Conservation (phyloP, 2,888 invertebrate genomes). For the Monoplex corrugatus region DNA sequence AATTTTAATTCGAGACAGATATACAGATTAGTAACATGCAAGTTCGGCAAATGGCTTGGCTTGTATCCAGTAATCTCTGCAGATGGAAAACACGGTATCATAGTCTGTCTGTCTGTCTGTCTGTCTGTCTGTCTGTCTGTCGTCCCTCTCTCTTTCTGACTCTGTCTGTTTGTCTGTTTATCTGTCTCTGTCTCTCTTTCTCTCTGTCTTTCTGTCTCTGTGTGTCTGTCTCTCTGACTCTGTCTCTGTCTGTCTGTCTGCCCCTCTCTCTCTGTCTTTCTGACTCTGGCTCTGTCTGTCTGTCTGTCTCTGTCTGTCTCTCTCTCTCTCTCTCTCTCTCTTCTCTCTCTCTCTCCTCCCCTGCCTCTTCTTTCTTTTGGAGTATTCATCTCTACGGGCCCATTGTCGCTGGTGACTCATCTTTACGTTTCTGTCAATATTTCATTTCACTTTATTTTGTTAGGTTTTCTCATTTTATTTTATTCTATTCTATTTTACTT, state of each 20-base stretch:
- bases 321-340: slow-evolving; percentile 6
- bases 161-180: neutral
- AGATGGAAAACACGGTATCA: neutral
- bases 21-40: too few species aligned
- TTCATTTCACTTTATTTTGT: too few species aligned
- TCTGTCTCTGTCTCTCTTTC: neutral
- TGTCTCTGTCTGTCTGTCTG: neutral
- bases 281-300: neutral
- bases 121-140: too few species aligned
- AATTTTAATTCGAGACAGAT: too few species aligned
- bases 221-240: neutral
- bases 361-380: neutral
- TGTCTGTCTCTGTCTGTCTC: neutral
- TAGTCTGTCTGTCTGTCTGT: too few species aligned
- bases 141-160: neutral
- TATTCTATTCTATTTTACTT: too few species aligned
- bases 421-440: too few species aligned
- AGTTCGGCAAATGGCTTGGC: too few species aligned
- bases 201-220: neutral
- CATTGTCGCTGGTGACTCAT: too few species aligned
- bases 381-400: too few species aligned
- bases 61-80: too few species aligned
- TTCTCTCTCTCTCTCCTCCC: neutral
- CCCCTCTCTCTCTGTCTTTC: neutral
- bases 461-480: too few species aligned